Conservation (phyloP, 2,797 vertebrate genomes). For the Sylvia borin region DNA sequence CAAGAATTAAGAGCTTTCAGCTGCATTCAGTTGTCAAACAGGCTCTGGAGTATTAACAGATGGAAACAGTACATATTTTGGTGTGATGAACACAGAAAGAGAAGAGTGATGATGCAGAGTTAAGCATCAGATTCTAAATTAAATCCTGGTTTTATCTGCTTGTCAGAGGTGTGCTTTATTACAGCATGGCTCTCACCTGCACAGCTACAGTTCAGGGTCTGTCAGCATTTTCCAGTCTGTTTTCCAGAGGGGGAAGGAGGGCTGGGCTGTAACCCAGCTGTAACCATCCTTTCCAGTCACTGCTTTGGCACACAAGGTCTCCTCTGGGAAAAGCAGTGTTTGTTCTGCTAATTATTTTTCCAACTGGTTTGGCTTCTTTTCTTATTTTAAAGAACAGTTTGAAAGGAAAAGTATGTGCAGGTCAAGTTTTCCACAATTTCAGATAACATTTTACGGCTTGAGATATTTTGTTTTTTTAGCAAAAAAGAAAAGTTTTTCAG, state of each 20-base stretch:
- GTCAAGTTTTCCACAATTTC: neutral
- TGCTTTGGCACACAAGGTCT: neutral
- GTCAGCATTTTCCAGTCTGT: neutral
- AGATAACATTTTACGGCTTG: neutral
- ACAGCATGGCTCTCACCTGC: neutral
- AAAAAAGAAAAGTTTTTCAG: neutral
- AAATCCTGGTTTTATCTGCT: neutral
- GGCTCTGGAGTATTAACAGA: slow-evolving; percentile 41
- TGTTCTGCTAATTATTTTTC: slow-evolving; percentile 18
- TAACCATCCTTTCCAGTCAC: neutral
- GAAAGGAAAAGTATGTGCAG: neutral
- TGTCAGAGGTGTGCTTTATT: neutral
- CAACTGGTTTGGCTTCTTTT: neutral
- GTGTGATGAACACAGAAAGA: neutral
- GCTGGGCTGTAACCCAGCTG: neutral
- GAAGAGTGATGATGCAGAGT: neutral
- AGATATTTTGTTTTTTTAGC: neutral
- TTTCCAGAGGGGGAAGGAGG: neutral
- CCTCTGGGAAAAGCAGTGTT: neutral
- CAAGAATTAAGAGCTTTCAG: slow-evolving; percentile 53
- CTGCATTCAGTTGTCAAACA: slow-evolving; percentile 51
- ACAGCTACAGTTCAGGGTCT: neutral
- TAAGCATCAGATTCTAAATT: neutral
- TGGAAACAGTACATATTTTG: neutral
- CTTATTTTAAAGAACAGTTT: neutral